Evolutionary conservation across 2,113 vertebrate genomes (phyloP).

Genomic region (Hylia prasina): DNA sequence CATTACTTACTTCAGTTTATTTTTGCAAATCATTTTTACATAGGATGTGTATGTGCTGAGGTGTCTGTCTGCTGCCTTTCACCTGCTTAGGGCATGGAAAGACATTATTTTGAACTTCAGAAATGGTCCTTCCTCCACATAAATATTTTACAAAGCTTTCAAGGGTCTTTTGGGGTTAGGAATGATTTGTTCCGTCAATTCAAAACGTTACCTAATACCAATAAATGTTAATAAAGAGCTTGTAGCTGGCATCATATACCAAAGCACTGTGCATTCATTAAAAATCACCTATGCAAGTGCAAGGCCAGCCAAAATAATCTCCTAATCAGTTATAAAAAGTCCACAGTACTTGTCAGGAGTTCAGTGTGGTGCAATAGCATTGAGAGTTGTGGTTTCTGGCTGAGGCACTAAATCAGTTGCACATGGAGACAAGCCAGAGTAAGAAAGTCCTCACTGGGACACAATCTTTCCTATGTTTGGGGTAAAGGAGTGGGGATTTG

Average conservation of each 20-base stretch:
- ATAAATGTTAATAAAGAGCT: slow-evolving; percentile 55
- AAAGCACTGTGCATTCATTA: slow-evolving; percentile 33
- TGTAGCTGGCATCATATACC: slow-evolving; percentile 25
- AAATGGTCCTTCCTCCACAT: not conserved
- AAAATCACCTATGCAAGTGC: slow-evolving; percentile 40
- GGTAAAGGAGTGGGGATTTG: not conserved
- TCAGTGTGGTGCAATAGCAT: slow-evolving; percentile 27
- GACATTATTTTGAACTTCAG: not conserved
- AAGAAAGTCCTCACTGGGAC: not conserved
- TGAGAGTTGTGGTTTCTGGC: slow-evolving; percentile 62
- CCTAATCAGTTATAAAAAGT: slow-evolving; percentile 62
- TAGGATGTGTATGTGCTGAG: not conserved
- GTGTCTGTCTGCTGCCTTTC: slow-evolving; percentile 33
- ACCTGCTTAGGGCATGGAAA: slow-evolving; percentile 5
- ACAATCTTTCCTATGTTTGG: not conserved
- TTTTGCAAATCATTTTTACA: slow-evolving; percentile 14
- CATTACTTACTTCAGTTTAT: slow-evolving; percentile 14
- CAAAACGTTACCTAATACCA: slow-evolving; percentile 43
- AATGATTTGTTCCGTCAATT: not conserved
- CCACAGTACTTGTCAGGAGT: slow-evolving; percentile 37
- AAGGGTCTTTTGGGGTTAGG: not conserved
- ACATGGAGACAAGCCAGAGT: slow-evolving; percentile 34
- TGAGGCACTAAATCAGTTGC: slow-evolving; percentile 44
- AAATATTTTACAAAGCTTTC: not conserved
- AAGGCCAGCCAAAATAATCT: slow-evolving; percentile 61